These are phyloP conservation scores for Keiferia lycopersicella DNA, from an alignment of 2,888 invertebrate genomes.

Conservation along the genomic window DNA sequence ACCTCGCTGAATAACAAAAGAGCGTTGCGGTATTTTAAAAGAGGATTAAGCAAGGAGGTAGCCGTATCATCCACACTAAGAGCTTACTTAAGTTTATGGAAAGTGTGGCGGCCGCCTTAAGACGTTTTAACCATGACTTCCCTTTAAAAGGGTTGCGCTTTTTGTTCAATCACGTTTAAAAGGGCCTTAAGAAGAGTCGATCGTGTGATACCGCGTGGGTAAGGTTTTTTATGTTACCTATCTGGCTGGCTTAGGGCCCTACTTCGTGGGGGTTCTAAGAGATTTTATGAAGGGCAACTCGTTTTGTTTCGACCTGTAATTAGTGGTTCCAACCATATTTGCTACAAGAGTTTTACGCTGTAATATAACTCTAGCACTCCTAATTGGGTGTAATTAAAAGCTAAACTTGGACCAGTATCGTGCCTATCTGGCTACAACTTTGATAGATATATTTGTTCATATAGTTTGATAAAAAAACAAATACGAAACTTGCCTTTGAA, in stretches of 20 bases:
- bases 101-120: conserved; percentile 70
- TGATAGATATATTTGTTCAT: background rate
- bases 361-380: conserved; percentile 10
- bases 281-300: conserved; percentile 58
- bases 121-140: conserved; percentile 73
- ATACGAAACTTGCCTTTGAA: conserved; percentile 40
- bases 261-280: conserved; percentile 75
- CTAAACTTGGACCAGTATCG: conserved; percentile 8
- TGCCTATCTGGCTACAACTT: background rate
- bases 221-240: conserved; percentile 60
- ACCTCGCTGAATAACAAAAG: conserved; percentile 72
- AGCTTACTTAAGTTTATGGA: conserved; percentile 78
- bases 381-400: conserved; percentile 22
- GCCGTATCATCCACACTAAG: conserved; percentile 73
- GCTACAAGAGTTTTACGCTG: conserved; percentile 17
- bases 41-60: conserved; percentile 73
- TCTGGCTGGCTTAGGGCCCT: conserved; percentile 50
- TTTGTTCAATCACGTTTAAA: conserved; percentile 72
- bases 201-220: conserved; percentile 63
- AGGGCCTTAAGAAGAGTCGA: conserved; percentile 59
- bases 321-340: conserved; percentile 68
- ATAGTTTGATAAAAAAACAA: conserved; percentile 29
- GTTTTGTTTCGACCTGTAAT: conserved; percentile 70
- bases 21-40: conserved; percentile 70
- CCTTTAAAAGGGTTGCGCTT: conserved; percentile 77